Base-by-base conservation (phyloP, 2,113 vertebrate species). In the Pleuronectes platessa region DNA sequence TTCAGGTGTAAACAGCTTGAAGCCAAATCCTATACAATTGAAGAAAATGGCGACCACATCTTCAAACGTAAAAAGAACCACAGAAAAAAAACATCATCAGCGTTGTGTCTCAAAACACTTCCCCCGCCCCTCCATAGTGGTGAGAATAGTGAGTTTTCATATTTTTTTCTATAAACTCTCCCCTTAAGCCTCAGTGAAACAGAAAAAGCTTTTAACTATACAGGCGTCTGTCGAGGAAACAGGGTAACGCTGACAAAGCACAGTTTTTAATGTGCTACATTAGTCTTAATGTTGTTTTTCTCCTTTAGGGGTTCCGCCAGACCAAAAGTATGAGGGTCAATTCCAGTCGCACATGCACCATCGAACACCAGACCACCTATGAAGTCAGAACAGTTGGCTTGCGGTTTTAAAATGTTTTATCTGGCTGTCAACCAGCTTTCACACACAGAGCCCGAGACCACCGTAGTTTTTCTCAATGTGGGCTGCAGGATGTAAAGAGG, bases 321-420 rank as follows among this genome's bases (percentile, higher is more conserved):
- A 90, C 80, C 81, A 68, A 86, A 89, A 74, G 63, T 56, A 88
- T 83, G 51, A 78, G 66, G 74, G 73, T 90, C 82, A 68, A 53
- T 61, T 61, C 63, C 53, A 72, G 75, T 74, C 58, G 14, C 62
- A 66, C 62, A 40, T 35, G 27, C 40, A 63, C 66, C 68, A 49
- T 47, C 13, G 59, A 89, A 80, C 76, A 64, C 68, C 64, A 88
- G 93, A 92, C 93, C 92, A 94, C 92, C 93, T 75, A 85, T 73
- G 85, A 67, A 91, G 91, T 71, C 53, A 61, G 83, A 82, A 74
- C 77, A 81, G 89, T 92, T 84, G 79, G 80, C 86, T 91, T 82
- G 74, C 82, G 79, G 83, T 61, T 92, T 89, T 69, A 71, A 83
- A 51, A 69, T 91, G 87, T 92, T 94, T 90, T 60, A 68, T 73